Evolutionary conservation across 1,140 invertebrate genomes (phyloP), one percentile per base, ranked within the genome.

Genomic region (Anadara kagoshimensis): DNA sequence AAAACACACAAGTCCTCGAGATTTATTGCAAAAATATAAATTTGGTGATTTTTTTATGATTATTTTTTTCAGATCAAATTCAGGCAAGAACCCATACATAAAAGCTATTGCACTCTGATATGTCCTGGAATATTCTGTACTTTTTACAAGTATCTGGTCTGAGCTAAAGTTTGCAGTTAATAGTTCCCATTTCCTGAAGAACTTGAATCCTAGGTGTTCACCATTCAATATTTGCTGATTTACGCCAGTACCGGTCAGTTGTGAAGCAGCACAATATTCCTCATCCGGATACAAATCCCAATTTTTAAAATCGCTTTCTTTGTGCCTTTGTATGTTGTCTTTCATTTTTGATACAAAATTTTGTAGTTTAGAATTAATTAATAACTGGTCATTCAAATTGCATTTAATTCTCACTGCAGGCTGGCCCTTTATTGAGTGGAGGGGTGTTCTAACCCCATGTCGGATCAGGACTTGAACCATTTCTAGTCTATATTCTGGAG

Each of bases 61-160:
- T 1, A 94, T 81, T 78, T 78, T 91, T 71, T 88, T 66, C 12
- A 91, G 73, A 69, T 90, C 83, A 59, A 93, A 92, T 5, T 90
- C 89, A 14, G 93, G 92, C 24, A 96, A 86, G 69, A 95, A 92
- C 0, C 94, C 92, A 89, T 93, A 96, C 14, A 96, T 85, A 73
- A 96, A 91, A 2, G 95, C 95, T 47, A 96, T 88, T 5, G 94
- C 93, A 83, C 95, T 97, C 87, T 98, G 96, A 77, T 95, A 95
- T 14, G 96, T 98, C 81, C 96, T 91, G 10, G 94, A 90, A 86
- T 96, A 96, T 47, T 94, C 91, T 0, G 96, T 98, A 70, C 94
- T 95, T 82, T 94, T 95, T 4, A 94, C 91, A 26, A 93, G 86
- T 26, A 96, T 89, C 66, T 95, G 93, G 22, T 93, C 92, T 4